phyloP scores from a whole-genome alignment of 1,140 invertebrate genomes.

The Ceratina australensis region DNA sequence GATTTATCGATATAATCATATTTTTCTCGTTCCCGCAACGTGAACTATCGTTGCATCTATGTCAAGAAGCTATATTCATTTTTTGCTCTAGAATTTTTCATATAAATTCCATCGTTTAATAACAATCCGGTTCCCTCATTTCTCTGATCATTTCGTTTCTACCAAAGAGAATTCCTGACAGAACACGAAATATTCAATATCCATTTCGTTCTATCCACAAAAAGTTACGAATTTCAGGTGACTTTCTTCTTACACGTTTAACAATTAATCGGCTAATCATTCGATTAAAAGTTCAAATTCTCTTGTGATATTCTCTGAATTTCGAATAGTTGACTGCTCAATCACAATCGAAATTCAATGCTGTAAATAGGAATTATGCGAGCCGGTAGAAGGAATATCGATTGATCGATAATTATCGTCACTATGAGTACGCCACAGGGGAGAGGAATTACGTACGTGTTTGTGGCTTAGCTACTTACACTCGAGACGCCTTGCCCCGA shows the following conservation, averaged over 20 bases:
- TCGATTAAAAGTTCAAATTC: no score
- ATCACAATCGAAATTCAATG: neutral
- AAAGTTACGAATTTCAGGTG: no score
- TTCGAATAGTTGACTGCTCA: neutral
- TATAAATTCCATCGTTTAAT: slow-evolving; percentile 29
- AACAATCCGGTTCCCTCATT: neutral
- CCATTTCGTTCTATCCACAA: neutral
- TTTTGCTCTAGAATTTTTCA: neutral
- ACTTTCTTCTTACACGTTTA: no score
- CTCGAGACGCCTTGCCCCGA: slow-evolving; percentile 60
- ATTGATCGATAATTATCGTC: slow-evolving; percentile 47
- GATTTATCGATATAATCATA: slow-evolving; percentile 25
- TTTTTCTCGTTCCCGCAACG: slow-evolving; percentile 20
- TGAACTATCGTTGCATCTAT: slow-evolving; percentile 36
- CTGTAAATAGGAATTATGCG: neutral
- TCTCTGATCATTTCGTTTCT: neutral
- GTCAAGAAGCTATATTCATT: slow-evolving; percentile 24
- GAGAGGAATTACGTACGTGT: slow-evolving; percentile 55
- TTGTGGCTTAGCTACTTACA: slow-evolving; percentile 64
- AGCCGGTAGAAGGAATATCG: slow-evolving; percentile 8
- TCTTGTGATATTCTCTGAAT: no score
- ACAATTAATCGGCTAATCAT: no score
- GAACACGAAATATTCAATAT: neutral
- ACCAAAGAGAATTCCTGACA: neutral
- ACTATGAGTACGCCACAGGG: neutral